A percentile compares a stretch with the other conserved stretches of the same genome.
Evolutionary conservation across 1,140 invertebrate species (phyloP).

Genomic region (Phortica variegata): DNA sequence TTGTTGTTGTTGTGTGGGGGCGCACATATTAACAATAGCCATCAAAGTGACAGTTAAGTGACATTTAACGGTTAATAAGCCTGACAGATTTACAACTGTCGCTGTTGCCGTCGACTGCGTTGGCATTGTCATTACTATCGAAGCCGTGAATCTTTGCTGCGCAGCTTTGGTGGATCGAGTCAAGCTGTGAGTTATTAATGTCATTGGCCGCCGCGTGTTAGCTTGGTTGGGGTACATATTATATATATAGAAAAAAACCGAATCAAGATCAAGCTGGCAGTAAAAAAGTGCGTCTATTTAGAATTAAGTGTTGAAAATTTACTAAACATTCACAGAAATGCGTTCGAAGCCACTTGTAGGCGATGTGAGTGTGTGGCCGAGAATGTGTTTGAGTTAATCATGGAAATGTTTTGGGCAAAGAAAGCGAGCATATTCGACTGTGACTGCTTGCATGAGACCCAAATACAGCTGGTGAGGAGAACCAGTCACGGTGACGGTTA

Average conservation of each 20-base stretch:
- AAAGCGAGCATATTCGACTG: not conserved
- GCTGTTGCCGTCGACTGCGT: no score
- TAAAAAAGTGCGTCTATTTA: slow-evolving; percentile 50
- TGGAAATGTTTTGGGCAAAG: not conserved
- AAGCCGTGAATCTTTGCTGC: no score
- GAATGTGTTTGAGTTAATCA: slow-evolving; percentile 17
- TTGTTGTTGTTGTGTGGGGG: no score
- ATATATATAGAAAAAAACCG: not conserved
- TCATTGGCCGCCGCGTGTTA: slow-evolving; percentile 25
- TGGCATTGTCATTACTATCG: no score
- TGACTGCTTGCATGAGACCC: not conserved
- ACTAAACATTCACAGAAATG: slow-evolving; percentile 51
- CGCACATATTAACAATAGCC: no score
- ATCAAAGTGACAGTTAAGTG: slow-evolving; percentile 54
- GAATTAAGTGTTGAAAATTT: slow-evolving; percentile 49
- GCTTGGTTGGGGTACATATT: not conserved
- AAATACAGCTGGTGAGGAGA: slow-evolving; percentile 1
- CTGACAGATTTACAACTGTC: slow-evolving; percentile 55
- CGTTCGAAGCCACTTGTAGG: no score
- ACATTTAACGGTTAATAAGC: slow-evolving; percentile 55
- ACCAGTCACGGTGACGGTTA: slow-evolving; percentile 16
- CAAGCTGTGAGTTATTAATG: slow-evolving; percentile 54
- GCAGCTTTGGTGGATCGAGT: no score
- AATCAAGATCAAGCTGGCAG: slow-evolving; percentile 33
- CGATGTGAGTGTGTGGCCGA: slow-evolving; percentile 48